Evolutionary conservation across 2,113 vertebrate species (phyloP).

Genomic region (Alexandromys fortis): DNA sequence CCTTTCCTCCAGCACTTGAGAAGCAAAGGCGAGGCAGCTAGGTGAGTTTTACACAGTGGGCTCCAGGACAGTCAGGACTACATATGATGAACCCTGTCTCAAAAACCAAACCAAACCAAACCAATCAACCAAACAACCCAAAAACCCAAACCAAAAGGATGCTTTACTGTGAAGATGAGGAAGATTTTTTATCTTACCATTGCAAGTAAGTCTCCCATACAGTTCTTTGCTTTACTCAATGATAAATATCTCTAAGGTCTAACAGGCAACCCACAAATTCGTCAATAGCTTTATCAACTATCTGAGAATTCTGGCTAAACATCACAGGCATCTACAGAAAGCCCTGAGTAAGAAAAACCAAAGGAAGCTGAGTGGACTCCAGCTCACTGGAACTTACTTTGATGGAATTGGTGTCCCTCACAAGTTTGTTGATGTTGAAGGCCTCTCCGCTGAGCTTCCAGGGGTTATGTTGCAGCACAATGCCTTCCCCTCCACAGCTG

Average conservation of each 20-base stretch:
- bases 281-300: neutral
- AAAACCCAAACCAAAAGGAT: neutral
- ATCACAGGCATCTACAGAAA: neutral
- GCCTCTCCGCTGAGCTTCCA: conserved; percentile 92
- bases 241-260: neutral
- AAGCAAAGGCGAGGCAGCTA: neutral
- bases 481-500: conserved; percentile 96
- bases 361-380: neutral
- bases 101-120: neutral
- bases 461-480: conserved; percentile 95
- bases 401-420: conserved; percentile 93
- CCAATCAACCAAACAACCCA: neutral
- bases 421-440: conserved; percentile 93
- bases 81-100: neutral
- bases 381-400: conserved; percentile 87
- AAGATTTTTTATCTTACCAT: neutral
- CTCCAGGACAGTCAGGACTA: neutral
- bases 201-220: neutral
- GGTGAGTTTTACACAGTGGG: neutral
- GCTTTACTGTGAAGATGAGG: neutral
- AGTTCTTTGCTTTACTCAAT: conserved; percentile 18
- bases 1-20: neutral
- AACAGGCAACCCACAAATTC: neutral
- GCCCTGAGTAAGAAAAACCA: neutral
- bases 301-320: neutral